These are phyloP conservation scores for Crepidodera aurea DNA, from an alignment of 2,888 invertebrate genomes.

Conservation along the genomic window DNA sequence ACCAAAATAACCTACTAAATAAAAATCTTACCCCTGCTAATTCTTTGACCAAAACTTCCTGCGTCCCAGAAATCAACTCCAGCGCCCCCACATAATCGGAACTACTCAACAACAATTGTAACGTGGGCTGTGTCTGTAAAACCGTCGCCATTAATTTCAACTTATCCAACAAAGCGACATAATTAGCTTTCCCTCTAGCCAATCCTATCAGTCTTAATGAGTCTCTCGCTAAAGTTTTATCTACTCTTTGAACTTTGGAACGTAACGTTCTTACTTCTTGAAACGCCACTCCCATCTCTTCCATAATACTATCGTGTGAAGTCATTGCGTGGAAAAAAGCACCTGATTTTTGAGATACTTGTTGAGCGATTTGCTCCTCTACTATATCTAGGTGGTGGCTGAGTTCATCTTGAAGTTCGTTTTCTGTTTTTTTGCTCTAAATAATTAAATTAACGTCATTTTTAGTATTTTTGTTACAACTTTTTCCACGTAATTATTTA, in stretches of 20 bases:
- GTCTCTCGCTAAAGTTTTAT: conserved; percentile 79
- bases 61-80: conserved; percentile 95
- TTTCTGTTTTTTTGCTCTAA: conserved; percentile 66
- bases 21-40: conserved; percentile 79
- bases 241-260: conserved; percentile 78
- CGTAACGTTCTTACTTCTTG: conserved; percentile 78
- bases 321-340: conserved; percentile 99
- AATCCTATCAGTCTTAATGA: conserved; percentile 80
- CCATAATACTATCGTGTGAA: conserved; percentile 96
- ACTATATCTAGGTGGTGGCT: conserved; percentile 95
- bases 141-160: conserved; percentile 93
- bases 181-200: conserved; percentile 72
- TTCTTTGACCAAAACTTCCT: conserved; percentile 90
- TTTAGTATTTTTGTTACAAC: no score
- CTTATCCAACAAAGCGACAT: conserved; percentile 73
- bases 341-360: conserved; percentile 93
- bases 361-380: conserved; percentile 91
- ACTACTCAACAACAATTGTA: conserved; percentile 91
- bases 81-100: conserved; percentile 97
- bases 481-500: no score
- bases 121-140: conserved; percentile 96
- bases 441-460: conserved; percentile 5
- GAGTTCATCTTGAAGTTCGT: conserved; percentile 86
- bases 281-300: conserved; percentile 87
- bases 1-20: no score